Percentiles rank a stretch among this genome's conserved stretches.
Evolutionary conservation across 2,888 invertebrate genomes (phyloP).

Genomic region (Leptinotarsa rubiginosa): DNA sequence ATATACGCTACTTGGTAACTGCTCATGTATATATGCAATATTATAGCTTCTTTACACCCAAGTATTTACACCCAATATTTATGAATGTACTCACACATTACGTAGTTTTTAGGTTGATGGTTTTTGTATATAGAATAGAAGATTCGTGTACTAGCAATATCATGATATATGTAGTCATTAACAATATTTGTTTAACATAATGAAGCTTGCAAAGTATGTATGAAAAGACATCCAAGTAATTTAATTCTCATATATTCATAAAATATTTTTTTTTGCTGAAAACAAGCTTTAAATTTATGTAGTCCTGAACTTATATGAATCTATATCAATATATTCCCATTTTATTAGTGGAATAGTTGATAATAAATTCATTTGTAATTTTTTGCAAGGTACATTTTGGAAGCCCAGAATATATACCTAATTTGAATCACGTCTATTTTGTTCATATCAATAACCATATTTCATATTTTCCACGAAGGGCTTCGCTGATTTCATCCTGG

Average conservation of each 20-base stretch:
- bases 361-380: not conserved
- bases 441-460: not conserved
- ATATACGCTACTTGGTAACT: slow-evolving; percentile 7
- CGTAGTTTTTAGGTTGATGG: slow-evolving; percentile 27
- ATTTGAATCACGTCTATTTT: not conserved
- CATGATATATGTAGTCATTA: slow-evolving; percentile 45
- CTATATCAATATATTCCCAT: not conserved
- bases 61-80: too few relatives aligned
- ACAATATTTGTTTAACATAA: slow-evolving; percentile 18
- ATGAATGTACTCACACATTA: slow-evolving; percentile 4
- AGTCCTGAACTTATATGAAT: slow-evolving; percentile 16
- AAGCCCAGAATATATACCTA: not conserved
- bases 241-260: not conserved
- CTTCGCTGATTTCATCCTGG: too few relatives aligned
- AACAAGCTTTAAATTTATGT: slow-evolving; percentile 52
- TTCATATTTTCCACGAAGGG: too few relatives aligned
- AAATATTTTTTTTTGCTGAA: slow-evolving; percentile 45
- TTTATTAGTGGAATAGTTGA: not conserved
- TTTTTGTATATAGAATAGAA: slow-evolving; percentile 62
- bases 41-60: not conserved
- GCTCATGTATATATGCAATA: not conserved
- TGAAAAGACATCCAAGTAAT: slow-evolving; percentile 22
- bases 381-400: not conserved
- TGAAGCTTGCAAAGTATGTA: slow-evolving; percentile 32
- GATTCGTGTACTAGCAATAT: slow-evolving; percentile 69